Percentiles rank a stretch among this genome's conserved stretches.
phyloP scores from a whole-genome alignment of 2,888 invertebrate genomes.

The Mellilla xanthometata region DNA sequence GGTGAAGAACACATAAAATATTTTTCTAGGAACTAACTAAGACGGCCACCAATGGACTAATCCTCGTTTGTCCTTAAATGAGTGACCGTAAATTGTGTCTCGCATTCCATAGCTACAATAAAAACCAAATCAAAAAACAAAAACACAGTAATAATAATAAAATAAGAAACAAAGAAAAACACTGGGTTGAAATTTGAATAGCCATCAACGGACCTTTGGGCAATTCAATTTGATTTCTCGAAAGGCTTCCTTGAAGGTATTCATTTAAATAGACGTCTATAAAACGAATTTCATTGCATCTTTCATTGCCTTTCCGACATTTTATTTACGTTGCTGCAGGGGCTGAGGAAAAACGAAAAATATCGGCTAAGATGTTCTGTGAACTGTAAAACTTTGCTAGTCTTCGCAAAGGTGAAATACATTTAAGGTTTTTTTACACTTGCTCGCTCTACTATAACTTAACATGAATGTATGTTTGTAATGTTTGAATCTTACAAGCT shows the following conservation, averaged over 20 bases:
- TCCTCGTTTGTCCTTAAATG: too few relatives aligned
- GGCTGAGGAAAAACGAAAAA: conserved; percentile 2
- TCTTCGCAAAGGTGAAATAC: too few relatives aligned
- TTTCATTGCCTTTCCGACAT: conserved; percentile 15
- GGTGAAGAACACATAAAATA: too few relatives aligned
- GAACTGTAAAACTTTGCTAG: background rate
- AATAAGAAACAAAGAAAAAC: conserved; percentile 15
- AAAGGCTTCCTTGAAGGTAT: conserved; percentile 28
- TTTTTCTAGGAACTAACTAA: too few relatives aligned
- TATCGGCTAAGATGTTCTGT: background rate
- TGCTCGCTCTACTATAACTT: too few relatives aligned
- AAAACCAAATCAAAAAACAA: background rate
- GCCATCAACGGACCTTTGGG: conserved; percentile 16
- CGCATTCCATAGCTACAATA: too few relatives aligned
- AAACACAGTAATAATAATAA: background rate
- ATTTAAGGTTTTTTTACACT: too few relatives aligned
- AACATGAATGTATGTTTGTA: too few relatives aligned
- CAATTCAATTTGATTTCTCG: conserved; percentile 31
- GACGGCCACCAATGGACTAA: too few relatives aligned
- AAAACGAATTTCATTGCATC: conserved; percentile 39
- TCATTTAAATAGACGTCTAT: conserved; percentile 41
- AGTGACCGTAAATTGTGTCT: too few relatives aligned
- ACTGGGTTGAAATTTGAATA: conserved; percentile 22
- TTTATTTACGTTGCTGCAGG: conserved; percentile 12
- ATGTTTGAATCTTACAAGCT: too few relatives aligned